These are phyloP conservation scores for Clupea harengus DNA, from an alignment of 2,113 vertebrate species.

Conservation along the genomic window DNA sequence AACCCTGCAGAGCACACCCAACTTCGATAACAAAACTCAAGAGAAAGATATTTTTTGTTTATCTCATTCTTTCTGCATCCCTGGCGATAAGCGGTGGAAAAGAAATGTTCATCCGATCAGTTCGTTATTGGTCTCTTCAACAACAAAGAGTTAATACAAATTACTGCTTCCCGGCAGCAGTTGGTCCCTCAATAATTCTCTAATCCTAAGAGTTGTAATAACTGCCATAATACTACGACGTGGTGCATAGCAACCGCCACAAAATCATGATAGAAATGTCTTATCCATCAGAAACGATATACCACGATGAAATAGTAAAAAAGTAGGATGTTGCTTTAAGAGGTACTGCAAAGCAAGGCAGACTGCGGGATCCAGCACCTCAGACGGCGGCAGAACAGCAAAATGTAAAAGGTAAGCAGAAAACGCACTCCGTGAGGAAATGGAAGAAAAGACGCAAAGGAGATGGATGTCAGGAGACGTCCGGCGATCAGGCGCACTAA, in stretches of 20 bases:
- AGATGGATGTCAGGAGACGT: slow-evolving; percentile 26
- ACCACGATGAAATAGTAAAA: slow-evolving; percentile 31
- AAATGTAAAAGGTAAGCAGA: slow-evolving; percentile 55
- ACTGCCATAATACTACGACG: slow-evolving; percentile 57
- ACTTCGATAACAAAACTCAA: slow-evolving; percentile 44
- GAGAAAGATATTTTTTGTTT: slow-evolving; percentile 21
- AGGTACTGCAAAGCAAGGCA: slow-evolving; percentile 42
- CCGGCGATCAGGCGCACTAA: slow-evolving; percentile 44
- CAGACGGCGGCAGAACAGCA: slow-evolving; percentile 29
- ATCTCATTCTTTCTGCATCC: slow-evolving; percentile 13
- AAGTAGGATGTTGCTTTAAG: slow-evolving; percentile 46
- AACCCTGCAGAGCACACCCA: slow-evolving; percentile 30
- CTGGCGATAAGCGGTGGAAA: neutral
- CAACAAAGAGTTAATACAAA: slow-evolving; percentile 60
- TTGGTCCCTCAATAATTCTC: slow-evolving; percentile 41
- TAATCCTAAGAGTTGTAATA: slow-evolving; percentile 41
- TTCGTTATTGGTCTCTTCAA: slow-evolving; percentile 21
- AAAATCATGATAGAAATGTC: slow-evolving; percentile 36
- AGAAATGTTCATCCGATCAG: slow-evolving; percentile 1
- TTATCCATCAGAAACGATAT: slow-evolving; percentile 28
- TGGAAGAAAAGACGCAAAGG: slow-evolving; percentile 43
- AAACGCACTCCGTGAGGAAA: slow-evolving; percentile 41
- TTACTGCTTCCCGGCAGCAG: slow-evolving; percentile 46
- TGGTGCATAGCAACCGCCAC: slow-evolving; percentile 51
- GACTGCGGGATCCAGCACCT: slow-evolving; percentile 53